These are phyloP conservation scores for Enteromius mattozi DNA, from an alignment of 2,797 vertebrate species.

Conservation along the genomic window DNA sequence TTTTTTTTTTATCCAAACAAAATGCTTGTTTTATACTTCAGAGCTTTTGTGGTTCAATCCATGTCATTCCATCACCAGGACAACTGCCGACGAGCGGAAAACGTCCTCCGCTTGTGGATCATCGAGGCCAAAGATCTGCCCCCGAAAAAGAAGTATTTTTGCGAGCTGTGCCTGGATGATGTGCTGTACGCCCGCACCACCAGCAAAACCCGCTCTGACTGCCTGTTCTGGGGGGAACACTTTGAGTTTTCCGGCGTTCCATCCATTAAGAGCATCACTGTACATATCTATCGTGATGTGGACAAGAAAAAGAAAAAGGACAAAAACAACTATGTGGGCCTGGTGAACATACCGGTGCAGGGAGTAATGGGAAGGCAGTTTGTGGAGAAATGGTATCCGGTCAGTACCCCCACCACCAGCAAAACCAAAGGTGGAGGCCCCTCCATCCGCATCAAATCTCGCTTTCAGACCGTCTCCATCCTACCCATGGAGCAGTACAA, in stretches of 20 bases:
- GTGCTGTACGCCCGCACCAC: slow-evolving; percentile 94
- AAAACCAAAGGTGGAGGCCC: slow-evolving; percentile 90
- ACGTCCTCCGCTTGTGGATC: slow-evolving; percentile 93
- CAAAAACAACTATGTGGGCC: slow-evolving; percentile 94
- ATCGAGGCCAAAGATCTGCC: slow-evolving; percentile 96
- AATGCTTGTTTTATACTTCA: not conserved
- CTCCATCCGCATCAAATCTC: slow-evolving; percentile 93
- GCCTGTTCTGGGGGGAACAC: slow-evolving; percentile 97
- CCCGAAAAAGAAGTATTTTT: slow-evolving; percentile 96
- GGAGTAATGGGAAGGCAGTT: slow-evolving; percentile 89
- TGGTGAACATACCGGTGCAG: slow-evolving; percentile 91
- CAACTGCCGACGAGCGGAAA: slow-evolving; percentile 90
- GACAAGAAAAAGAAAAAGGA: slow-evolving; percentile 98
- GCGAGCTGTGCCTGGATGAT: slow-evolving; percentile 96
- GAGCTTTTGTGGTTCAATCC: slow-evolving; percentile 3
- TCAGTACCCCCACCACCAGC: slow-evolving; percentile 91
- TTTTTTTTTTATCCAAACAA: not conserved
- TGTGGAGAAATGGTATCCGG: slow-evolving; percentile 95
- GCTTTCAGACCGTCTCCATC: slow-evolving; percentile 92
- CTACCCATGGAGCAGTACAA: slow-evolving; percentile 98
- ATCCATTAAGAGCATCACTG: slow-evolving; percentile 85
- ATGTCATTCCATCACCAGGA: slow-evolving; percentile 77
- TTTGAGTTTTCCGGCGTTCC: slow-evolving; percentile 91
- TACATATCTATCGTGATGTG: slow-evolving; percentile 93
- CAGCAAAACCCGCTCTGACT: slow-evolving; percentile 91